Base-by-base conservation (phyloP, 2,888 invertebrate species). In the Rapana venosa region DNA sequence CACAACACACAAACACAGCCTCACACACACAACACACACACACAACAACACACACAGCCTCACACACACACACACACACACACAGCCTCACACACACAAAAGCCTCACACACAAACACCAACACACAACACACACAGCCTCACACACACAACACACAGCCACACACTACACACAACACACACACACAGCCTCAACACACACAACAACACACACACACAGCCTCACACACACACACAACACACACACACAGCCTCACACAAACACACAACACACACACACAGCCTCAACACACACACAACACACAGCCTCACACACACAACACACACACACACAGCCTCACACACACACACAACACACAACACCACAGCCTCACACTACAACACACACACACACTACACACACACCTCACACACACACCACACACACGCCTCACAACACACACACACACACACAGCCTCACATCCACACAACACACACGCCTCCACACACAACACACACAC, bases 341-440 rank as follows among this genome's bases (percentile, higher is more conserved):
- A n/a, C n/a, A n/a, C n/a, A n/a, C n/a, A n/a, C 97, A 99, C 99
- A 0, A n/a, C n/a, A n/a, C n/a, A n/a, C n/a, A n/a, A n/a, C n/a
- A 98, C 98, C 95, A 98, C 98, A 0, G 99, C 99, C 96, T 99
- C 99, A 87, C 99, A 97, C 26, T 99, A 99, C 95, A 99, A 99
- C 99, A 99, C 89, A n/a, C 98, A 98, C 89, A 99, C n/a, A n/a
- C n/a, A n/a, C n/a, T n/a, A 77, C 30, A 77, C 77, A 77, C 30
- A 77, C 22, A 77, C 26, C 77, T 15, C 77, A 77, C 13, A 77
- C 8, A 77, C 77, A 77, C 22, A 77, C 77, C 77, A 77, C 77
- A 26, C 22, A 77, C 30, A n/a, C n/a, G n/a, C n/a, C n/a, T n/a
- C n/a, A n/a, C n/a, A 99, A 99, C 96, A 99, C 99, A 99, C 99